Evolutionary conservation across 2,888 invertebrate genomes (phyloP).

Genomic region (Limnephilus lunatus): DNA sequence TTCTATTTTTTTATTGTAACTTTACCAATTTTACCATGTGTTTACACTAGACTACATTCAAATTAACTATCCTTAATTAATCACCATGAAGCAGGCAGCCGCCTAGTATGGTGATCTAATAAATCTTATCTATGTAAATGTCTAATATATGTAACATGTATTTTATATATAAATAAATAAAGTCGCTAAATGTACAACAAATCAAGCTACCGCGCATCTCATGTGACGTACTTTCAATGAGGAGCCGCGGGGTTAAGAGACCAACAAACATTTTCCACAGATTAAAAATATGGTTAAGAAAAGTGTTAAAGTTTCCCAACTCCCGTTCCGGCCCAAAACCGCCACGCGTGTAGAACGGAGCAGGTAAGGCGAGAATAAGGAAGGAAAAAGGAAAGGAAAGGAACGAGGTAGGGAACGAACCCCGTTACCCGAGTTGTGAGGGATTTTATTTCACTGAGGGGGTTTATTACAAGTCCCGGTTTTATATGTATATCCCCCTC

Average conservation of each 20-base stretch:
- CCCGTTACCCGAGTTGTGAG: slow-evolving; percentile 24
- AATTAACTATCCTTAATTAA: too few relatives aligned
- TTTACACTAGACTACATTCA: too few relatives aligned
- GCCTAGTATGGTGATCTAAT: too few relatives aligned
- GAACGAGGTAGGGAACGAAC: not conserved
- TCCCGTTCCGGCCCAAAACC: slow-evolving; percentile 18
- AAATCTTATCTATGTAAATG: too few relatives aligned
- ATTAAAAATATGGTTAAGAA: slow-evolving; percentile 45
- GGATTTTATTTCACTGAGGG: slow-evolving; percentile 43
- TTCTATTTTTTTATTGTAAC: too few relatives aligned
- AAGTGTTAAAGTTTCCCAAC: slow-evolving; percentile 38
- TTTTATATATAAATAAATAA: too few relatives aligned
- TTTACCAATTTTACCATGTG: too few relatives aligned
- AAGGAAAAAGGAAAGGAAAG: not conserved
- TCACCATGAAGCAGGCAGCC: too few relatives aligned
- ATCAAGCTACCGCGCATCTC: not conserved
- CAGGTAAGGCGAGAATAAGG: not conserved
- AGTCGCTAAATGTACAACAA: not conserved
- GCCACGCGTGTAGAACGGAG: not conserved
- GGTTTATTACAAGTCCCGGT: slow-evolving; percentile 45
- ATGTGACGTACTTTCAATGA: not conserved
- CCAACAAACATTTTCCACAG: slow-evolving; percentile 37
- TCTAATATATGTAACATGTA: too few relatives aligned
- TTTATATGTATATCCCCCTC: slow-evolving; percentile 19
- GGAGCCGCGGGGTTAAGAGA: not conserved